A percentile compares a stretch with the other conserved stretches of the same genome.
These are phyloP conservation scores for Entomobrya proxima DNA, from an alignment of 2,888 invertebrate species.

Conservation along the genomic window DNA sequence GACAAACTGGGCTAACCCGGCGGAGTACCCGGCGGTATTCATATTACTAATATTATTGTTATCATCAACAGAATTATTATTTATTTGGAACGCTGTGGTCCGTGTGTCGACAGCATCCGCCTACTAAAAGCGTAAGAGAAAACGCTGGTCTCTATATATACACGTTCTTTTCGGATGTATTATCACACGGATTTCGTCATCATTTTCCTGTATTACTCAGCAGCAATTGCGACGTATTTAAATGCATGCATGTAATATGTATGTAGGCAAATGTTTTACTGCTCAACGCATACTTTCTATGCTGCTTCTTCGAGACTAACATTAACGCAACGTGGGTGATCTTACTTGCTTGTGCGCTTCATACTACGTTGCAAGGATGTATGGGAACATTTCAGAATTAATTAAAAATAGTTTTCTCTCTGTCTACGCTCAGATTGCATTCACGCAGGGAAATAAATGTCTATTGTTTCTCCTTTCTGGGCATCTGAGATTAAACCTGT, in stretches of 20 bases:
- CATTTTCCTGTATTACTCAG: too few species aligned
- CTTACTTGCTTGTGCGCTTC: not conserved
- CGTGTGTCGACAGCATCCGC: too few species aligned
- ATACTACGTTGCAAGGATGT: not conserved
- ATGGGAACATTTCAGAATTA: slow-evolving; percentile 62
- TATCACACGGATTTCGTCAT: too few species aligned
- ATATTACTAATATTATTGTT: too few species aligned
- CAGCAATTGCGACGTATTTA: too few species aligned
- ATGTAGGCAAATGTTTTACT: not conserved
- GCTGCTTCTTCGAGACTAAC: not conserved
- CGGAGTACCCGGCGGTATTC: too few species aligned
- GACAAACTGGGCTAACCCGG: too few species aligned
- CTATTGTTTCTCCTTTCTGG: slow-evolving; percentile 29
- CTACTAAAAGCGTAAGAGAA: too few species aligned
- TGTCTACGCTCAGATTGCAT: slow-evolving; percentile 3
- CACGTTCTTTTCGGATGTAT: too few species aligned
- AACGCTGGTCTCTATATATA: too few species aligned
- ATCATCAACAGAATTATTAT: too few species aligned
- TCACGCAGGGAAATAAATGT: slow-evolving; percentile 56
- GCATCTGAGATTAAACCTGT: not conserved
- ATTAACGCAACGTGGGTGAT: slow-evolving; percentile 60
- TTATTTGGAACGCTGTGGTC: too few species aligned
- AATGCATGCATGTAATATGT: not conserved
- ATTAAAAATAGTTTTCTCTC: slow-evolving; percentile 62
- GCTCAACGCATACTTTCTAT: not conserved